Base-by-base conservation (phyloP, 2,113 vertebrate genomes). In the Alligator mississippiensis region DNA sequence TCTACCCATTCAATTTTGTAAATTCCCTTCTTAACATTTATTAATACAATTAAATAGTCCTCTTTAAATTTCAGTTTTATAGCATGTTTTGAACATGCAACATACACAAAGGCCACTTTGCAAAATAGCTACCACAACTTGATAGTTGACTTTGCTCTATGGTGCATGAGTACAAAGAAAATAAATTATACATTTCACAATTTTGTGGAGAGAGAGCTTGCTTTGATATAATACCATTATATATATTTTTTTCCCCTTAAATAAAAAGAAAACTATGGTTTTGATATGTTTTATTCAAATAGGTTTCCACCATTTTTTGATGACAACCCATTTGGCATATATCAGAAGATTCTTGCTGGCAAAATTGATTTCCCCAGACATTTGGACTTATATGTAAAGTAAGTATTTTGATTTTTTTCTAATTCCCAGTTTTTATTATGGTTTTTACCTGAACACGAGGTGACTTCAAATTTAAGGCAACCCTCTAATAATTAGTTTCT, bases 221-320 rank as follows among this genome's bases (percentile, higher is more conserved):
- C 12, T 91, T 0, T 27, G 77, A 34, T 2, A 5, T 90, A 75
- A 30, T 84, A 78, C 3, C 30, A 19, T 87, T 84, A 8, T 68
- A 83, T 7, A 47, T 25, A 47, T 25, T 9, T 47, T 47, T 47
- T 47, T 9, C 47, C 47, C 47, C 47, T 9, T 47, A 47, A 47
- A 47, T 47, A 47, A 47, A 47, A 47, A 47, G 7, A 47, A 47
- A 9, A 47, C 47, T 47, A 47, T 47, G 47, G 47, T 47, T 47
- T 47, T 47, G 55, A 27, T 92, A 87, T 96, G 30, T 74, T 94
- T 10, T 85, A 3, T 95, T 76, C 58, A 77, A 47, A 90, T 93
- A 99, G 99, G 89, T 99, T 99, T 91, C 99, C 99, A 3, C 99
- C 99, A 0, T 99, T 99, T 97, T 99, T 99, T 90, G 99, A 99